Conservation (phyloP, 2,888 invertebrate species). For the Melieria picta region DNA sequence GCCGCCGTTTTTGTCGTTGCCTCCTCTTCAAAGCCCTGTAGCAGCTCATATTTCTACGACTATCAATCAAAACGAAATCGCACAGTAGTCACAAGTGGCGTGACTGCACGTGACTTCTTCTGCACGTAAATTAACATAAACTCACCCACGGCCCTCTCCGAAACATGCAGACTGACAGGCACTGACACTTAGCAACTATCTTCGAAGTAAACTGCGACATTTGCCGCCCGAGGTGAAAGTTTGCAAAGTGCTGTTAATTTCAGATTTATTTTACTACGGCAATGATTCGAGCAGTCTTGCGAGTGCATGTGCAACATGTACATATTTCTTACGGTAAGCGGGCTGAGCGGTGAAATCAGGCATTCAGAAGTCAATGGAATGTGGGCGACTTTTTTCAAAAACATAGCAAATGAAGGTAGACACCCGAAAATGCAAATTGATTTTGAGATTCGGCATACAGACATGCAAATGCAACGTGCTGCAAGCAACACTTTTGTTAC, state of each 20-base stretch:
- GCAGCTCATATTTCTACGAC: neutral
- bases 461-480: neutral
- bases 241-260: conserved; percentile 18
- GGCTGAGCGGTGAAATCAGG: too few relatives aligned
- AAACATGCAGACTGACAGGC: too few relatives aligned
- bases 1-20: too few relatives aligned
- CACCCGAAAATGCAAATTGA: conserved; percentile 11
- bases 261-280: too few relatives aligned
- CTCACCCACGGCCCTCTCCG: too few relatives aligned
- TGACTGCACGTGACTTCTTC: conserved; percentile 38
- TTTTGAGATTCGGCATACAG: neutral
- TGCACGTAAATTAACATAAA: conserved; percentile 32
- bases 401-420: conserved; percentile 6
- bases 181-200: too few relatives aligned
- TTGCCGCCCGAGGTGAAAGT: conserved; percentile 31
- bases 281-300: too few relatives aligned
- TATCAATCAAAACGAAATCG: neutral
- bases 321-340: too few relatives aligned
- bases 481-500: too few relatives aligned
- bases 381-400: neutral
- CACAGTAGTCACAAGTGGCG: conserved; percentile 35
- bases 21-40: too few relatives aligned
- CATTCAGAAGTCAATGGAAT: neutral
- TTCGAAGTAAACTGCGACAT: too few relatives aligned
- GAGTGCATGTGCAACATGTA: too few relatives aligned